Evolutionary conservation across 2,888 invertebrate species (phyloP).

Genomic region (Tipula confusa): DNA sequence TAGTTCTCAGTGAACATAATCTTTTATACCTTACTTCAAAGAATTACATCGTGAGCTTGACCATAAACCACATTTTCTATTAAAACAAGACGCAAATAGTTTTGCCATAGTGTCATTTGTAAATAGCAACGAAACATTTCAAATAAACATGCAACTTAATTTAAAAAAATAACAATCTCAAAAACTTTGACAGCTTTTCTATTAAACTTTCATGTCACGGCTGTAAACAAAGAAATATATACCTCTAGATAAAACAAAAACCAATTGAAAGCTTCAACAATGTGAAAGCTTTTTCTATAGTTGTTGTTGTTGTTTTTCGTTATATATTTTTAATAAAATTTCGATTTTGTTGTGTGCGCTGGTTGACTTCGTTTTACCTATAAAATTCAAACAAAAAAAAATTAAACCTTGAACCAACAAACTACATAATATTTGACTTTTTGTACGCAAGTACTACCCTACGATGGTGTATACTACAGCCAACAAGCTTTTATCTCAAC

Average conservation of each 20-base stretch:
- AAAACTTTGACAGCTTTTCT: background rate
- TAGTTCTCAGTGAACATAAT: too few species aligned
- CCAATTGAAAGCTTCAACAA: background rate
- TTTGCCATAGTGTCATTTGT: too few species aligned
- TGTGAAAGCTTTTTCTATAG: background rate
- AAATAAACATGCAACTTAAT: too few species aligned
- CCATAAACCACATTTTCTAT: too few species aligned
- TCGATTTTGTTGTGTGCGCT: background rate
- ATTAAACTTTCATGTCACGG: background rate
- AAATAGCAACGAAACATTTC: too few species aligned
- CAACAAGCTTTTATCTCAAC: background rate
- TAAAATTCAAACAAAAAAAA: background rate
- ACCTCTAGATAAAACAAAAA: background rate
- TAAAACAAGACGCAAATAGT: too few species aligned
- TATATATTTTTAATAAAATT: too few species aligned
- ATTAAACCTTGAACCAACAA: background rate
- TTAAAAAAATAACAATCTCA: background rate
- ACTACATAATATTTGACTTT: constrained; percentile 25
- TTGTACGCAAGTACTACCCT: too few species aligned
- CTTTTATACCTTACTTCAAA: too few species aligned
- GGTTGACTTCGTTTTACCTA: background rate
- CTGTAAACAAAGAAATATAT: background rate
- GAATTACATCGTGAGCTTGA: too few species aligned
- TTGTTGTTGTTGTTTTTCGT: background rate
- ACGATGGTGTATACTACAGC: background rate